A percentile compares a stretch with the other conserved stretches of the same genome.
Evolutionary conservation across 2,113 vertebrate species (phyloP).

Genomic region (Macaca mulatta): DNA sequence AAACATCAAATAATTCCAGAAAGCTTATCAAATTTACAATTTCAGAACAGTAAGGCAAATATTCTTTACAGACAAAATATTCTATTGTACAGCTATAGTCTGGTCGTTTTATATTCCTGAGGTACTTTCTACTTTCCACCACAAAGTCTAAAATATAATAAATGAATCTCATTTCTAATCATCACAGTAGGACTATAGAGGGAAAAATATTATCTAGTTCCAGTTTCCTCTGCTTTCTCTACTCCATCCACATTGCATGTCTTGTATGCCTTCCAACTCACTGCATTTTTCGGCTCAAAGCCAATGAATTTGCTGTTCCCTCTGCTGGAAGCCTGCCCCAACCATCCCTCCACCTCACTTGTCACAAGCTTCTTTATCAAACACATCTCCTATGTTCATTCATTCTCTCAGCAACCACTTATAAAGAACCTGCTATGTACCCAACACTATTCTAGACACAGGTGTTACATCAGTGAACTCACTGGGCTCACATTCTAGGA

Average conservation of each 20-base stretch:
- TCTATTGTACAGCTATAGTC: no score
- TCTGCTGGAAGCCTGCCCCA: not conserved
- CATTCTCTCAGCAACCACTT: not conserved
- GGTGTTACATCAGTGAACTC: not conserved
- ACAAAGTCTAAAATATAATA: not conserved
- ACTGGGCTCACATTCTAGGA: not conserved
- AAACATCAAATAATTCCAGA: not conserved
- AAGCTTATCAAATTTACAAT: not conserved
- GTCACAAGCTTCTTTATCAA: not conserved
- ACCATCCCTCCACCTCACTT: rapidly evolving
- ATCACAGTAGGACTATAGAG: not conserved
- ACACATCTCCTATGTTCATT: not conserved
- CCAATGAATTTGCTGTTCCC: not conserved
- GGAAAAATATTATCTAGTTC: not conserved
- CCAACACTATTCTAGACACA: rapidly evolving
- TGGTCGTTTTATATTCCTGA: not conserved
- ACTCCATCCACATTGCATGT: not conserved
- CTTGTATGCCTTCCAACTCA: not conserved
- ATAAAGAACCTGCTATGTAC: no score
- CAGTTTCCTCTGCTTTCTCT: not conserved
- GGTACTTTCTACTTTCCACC: not conserved
- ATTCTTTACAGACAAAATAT: not conserved
- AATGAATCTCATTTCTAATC: not conserved
- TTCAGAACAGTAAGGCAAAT: not conserved
- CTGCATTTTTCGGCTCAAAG: not conserved